phyloP scores from a whole-genome alignment of 2,113 vertebrate genomes.

The Argyrosomus japonicus region DNA sequence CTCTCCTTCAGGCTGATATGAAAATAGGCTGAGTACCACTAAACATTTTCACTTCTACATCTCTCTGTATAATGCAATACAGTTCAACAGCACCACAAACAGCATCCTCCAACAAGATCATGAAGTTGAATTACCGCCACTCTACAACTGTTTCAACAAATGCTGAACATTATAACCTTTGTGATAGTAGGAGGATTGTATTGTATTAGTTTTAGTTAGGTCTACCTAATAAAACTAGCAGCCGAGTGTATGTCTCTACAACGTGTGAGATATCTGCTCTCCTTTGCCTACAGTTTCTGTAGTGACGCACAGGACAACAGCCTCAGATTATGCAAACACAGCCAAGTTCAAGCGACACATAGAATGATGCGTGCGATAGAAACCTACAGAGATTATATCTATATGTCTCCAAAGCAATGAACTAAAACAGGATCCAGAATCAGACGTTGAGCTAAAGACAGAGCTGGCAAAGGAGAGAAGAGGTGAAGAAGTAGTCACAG shows the following conservation, averaged over 20 bases:
- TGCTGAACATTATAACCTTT: neutral
- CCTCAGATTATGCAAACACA: neutral
- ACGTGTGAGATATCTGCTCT: neutral
- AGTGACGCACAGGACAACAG: too few relatives aligned
- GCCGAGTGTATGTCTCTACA: too few relatives aligned
- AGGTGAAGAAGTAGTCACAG: neutral
- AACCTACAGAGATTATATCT: neutral
- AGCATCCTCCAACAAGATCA: neutral
- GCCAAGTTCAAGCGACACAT: neutral
- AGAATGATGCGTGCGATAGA: neutral
- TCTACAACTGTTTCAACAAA: neutral
- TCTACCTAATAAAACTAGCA: neutral
- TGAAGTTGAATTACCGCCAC: neutral
- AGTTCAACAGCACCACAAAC: constrained; percentile 1
- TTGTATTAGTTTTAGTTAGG: neutral
- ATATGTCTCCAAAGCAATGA: neutral
- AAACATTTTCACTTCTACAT: neutral
- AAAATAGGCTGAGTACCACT: neutral
- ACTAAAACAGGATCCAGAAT: neutral
- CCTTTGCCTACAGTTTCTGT: neutral
- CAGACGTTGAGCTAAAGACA: neutral
- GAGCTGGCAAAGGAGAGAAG: neutral
- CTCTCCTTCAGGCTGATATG: neutral
- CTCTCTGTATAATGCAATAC: neutral
- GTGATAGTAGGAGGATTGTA: neutral